These are phyloP conservation scores for Crotalus viridis DNA, from an alignment of 2,113 vertebrate genomes.

Conservation along the genomic window DNA sequence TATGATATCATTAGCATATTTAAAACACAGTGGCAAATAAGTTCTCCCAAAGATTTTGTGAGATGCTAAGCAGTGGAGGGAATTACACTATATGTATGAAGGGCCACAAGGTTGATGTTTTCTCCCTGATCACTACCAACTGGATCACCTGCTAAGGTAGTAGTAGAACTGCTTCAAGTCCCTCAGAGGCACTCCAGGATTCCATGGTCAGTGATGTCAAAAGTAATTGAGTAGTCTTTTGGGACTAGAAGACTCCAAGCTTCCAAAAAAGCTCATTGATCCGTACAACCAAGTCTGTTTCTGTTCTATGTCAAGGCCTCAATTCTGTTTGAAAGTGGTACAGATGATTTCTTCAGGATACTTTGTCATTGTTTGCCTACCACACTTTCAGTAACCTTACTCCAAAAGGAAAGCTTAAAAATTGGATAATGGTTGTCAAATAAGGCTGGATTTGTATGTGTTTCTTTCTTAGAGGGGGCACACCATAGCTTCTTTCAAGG, in stretches of 20 bases:
- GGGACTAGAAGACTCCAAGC: background rate
- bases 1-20: background rate
- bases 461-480: background rate
- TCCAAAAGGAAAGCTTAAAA: background rate
- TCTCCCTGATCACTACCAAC: background rate
- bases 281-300: background rate
- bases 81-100: background rate
- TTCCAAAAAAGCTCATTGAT: background rate
- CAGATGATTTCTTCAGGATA: background rate
- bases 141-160: background rate
- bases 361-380: background rate
- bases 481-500: background rate
- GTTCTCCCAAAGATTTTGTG: background rate
- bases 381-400: background rate
- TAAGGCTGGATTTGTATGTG: background rate
- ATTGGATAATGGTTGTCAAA: background rate
- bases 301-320: background rate
- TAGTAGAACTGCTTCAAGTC: background rate
- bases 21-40: background rate
- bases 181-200: background rate
- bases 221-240: background rate
- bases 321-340: background rate
- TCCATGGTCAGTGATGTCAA: background rate
- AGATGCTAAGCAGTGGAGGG: background rate
- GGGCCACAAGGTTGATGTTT: background rate